These are phyloP conservation scores for Dasypogon diadema DNA, from an alignment of 2,888 invertebrate genomes.

Conservation along the genomic window DNA sequence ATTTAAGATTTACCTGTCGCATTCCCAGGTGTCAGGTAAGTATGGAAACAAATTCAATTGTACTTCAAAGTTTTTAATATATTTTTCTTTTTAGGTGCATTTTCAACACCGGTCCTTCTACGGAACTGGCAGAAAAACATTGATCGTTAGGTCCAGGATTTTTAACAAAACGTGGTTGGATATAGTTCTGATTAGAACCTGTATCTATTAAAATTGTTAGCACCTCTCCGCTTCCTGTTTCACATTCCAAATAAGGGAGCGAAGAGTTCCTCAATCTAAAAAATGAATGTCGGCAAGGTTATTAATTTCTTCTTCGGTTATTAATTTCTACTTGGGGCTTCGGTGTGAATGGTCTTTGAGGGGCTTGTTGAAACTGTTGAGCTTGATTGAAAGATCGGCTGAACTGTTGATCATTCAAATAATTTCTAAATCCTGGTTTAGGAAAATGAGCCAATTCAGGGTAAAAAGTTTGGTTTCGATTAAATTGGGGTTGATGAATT, in stretches of 20 bases:
- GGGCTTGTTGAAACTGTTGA: neutral
- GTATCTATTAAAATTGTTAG: constrained; percentile 49
- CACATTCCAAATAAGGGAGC: constrained; percentile 33
- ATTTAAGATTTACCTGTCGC: too few species aligned
- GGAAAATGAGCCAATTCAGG: neutral
- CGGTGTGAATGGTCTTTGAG: constrained; percentile 2
- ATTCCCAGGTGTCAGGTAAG: too few species aligned
- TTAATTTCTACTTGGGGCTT: too few species aligned
- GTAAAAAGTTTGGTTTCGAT: neutral
- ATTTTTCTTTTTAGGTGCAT: too few species aligned
- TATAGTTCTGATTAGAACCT: neutral
- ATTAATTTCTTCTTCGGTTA: neutral
- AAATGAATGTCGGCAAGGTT: constrained; percentile 33
- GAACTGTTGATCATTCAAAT: neutral
- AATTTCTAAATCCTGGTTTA: neutral
- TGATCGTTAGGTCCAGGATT: constrained; percentile 34
- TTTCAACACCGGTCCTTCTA: constrained; percentile 6
- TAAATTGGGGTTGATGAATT: neutral
- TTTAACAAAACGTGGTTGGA: neutral
- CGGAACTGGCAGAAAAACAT: constrained; percentile 7
- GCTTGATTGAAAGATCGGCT: neutral
- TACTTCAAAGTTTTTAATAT: too few species aligned
- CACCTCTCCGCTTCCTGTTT: constrained; percentile 17
- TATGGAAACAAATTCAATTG: too few species aligned
- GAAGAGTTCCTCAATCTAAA: constrained; percentile 48